Evolutionary conservation across 2,797 vertebrate genomes (phyloP).

Genomic region (Xenentodon cancila): DNA sequence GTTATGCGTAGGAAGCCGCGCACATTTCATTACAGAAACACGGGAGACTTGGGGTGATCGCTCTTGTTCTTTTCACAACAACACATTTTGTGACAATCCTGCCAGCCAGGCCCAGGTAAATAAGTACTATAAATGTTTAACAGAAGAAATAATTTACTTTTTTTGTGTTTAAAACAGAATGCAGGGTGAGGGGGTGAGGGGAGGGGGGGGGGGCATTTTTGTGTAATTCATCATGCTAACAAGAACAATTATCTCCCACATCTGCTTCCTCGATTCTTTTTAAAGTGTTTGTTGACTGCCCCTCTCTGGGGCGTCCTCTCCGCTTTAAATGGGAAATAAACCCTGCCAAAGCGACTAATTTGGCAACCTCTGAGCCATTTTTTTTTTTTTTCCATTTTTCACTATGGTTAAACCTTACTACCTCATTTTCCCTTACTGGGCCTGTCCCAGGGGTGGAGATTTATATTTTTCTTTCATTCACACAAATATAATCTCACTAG

Average conservation of each 20-base stretch:
- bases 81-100: conserved; percentile 58
- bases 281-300: conserved; percentile 37
- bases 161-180: conserved; percentile 66
- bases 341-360: conserved; percentile 57
- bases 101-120: conserved; percentile 76
- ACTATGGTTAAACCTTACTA: conserved; percentile 33
- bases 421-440: conserved; percentile 22
- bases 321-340: conserved; percentile 63
- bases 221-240: conserved; percentile 81
- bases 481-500: conserved; percentile 24
- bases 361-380: conserved; percentile 50
- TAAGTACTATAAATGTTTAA: conserved; percentile 79
- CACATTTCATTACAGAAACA: conserved; percentile 75
- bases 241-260: conserved; percentile 77
- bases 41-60: conserved; percentile 73
- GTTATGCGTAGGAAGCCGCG: conserved; percentile 67
- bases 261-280: conserved; percentile 43
- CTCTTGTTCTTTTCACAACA: conserved; percentile 68
- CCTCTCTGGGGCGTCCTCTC: conserved; percentile 31
- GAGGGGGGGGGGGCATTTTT: conserved; percentile 69
- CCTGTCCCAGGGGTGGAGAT: background rate
- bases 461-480: conserved; percentile 17
- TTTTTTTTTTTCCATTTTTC: conserved; percentile 33
- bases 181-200: conserved; percentile 29
- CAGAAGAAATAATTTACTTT: conserved; percentile 53